A percentile compares a stretch with the other conserved stretches of the same genome.
Conservation (phyloP, 2,888 invertebrate genomes). For the Deilephila elpenor region DNA sequence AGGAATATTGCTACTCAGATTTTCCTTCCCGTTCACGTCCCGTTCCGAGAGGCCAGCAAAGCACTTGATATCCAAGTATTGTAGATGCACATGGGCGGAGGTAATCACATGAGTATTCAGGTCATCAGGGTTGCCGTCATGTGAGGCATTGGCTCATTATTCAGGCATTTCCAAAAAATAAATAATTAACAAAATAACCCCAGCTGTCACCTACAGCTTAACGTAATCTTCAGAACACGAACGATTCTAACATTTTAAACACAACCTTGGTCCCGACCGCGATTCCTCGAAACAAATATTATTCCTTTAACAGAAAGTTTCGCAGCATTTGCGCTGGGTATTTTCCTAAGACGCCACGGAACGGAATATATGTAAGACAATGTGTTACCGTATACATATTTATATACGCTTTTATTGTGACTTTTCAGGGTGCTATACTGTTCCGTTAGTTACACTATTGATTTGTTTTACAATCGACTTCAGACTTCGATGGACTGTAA, state of each 20-base stretch:
- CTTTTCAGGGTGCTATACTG: background rate
- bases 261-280: background rate
- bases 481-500: too few relatives aligned
- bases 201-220: background rate
- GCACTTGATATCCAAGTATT: too few relatives aligned
- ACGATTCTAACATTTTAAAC: background rate
- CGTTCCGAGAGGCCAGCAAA: too few relatives aligned
- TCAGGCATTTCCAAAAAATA: too few relatives aligned
- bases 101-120: too few relatives aligned
- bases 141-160: too few relatives aligned
- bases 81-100: too few relatives aligned
- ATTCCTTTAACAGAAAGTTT: slow-evolving; percentile 3
- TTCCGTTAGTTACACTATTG: background rate
- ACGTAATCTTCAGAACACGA: background rate
- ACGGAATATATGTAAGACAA: slow-evolving; percentile 9
- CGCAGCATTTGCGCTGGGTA: background rate
- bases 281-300: slow-evolving; percentile 13
- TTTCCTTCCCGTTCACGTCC: too few relatives aligned
- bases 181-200: too few relatives aligned
- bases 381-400: slow-evolving; percentile 14
- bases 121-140: too few relatives aligned
- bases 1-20: too few relatives aligned
- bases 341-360: slow-evolving; percentile 13
- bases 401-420: background rate
- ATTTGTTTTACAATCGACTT: background rate